Percentiles rank a stretch among this genome's conserved stretches.
Evolutionary conservation across 2,888 invertebrate species (phyloP).

Genomic region (Chaitophorus viminalis): DNA sequence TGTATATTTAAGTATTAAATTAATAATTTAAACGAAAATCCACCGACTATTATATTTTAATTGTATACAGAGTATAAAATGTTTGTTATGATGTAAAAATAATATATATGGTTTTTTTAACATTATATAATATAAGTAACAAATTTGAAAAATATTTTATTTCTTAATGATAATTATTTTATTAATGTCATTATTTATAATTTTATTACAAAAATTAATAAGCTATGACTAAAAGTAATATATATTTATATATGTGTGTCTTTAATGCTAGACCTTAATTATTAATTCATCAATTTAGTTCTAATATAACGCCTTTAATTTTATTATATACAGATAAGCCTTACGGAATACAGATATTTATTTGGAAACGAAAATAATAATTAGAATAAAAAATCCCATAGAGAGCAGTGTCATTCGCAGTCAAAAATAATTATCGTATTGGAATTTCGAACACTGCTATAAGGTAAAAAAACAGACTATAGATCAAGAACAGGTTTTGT

Average conservation of each 20-base stretch:
- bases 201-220: neutral
- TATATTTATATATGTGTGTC: neutral
- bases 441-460: no score
- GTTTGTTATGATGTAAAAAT: neutral
- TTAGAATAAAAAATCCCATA: no score
- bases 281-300: neutral
- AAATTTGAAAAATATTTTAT: neutral
- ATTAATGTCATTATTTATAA: neutral
- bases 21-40: conserved; percentile 29
- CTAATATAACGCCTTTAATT: neutral
- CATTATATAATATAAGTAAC: neutral
- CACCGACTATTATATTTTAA: conserved; percentile 29
- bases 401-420: no score
- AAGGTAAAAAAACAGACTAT: no score
- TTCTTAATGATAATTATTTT: neutral
- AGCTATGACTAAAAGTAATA: neutral
- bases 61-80: neutral
- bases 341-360: no score
- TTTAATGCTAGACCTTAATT: neutral
- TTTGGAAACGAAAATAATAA: no score
- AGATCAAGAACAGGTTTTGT: no score
- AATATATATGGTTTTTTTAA: neutral
- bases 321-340: no score
- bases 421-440: no score
- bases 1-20: conserved; percentile 27